A percentile compares a stretch with the other conserved stretches of the same genome.
These are phyloP conservation scores for Sphaerodactylus townsendi DNA, from an alignment of 2,113 vertebrate genomes.

Conservation along the genomic window DNA sequence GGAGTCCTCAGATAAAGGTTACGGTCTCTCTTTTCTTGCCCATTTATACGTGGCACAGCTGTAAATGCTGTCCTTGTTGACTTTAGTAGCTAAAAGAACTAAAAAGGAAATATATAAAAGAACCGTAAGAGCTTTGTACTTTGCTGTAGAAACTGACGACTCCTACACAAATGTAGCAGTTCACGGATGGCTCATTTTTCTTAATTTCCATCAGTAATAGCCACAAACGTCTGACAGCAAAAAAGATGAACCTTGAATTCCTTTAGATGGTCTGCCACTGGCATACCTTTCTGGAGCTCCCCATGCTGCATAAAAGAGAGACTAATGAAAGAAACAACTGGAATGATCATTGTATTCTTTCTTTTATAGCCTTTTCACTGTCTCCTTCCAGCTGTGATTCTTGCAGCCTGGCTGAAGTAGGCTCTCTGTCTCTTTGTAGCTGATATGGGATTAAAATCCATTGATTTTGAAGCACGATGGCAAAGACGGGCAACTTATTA, in stretches of 20 bases:
- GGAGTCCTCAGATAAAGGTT: too few relatives aligned
- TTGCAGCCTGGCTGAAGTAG: conserved; percentile 22
- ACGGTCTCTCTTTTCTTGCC: too few relatives aligned
- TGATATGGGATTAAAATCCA: neutral
- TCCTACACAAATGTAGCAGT: conserved; percentile 26
- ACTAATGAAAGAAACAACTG: conserved; percentile 10
- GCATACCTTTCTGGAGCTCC: neutral
- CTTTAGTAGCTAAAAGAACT: neutral
- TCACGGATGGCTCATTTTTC: conserved; percentile 46
- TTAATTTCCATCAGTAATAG: conserved; percentile 49
- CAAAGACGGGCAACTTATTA: too few relatives aligned
- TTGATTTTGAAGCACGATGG: too few relatives aligned
- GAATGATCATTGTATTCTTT: neutral
- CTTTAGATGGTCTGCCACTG: conserved; percentile 21
- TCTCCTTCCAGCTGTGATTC: conserved; percentile 28
- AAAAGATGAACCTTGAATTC: conserved; percentile 39
- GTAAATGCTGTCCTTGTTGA: neutral
- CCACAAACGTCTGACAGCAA: conserved; percentile 50
- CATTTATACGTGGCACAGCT: neutral
- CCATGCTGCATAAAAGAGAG: conserved; percentile 16
- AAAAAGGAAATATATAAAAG: neutral
- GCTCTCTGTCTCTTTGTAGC: conserved; percentile 19
- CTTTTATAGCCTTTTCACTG: neutral
- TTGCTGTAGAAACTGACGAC: conserved; percentile 5
- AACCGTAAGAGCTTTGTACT: conserved; percentile 8